Percentiles rank a stretch among this genome's conserved stretches.
Conservation (phyloP, 1,140 invertebrate species). For the Drosophila takahashii region DNA sequence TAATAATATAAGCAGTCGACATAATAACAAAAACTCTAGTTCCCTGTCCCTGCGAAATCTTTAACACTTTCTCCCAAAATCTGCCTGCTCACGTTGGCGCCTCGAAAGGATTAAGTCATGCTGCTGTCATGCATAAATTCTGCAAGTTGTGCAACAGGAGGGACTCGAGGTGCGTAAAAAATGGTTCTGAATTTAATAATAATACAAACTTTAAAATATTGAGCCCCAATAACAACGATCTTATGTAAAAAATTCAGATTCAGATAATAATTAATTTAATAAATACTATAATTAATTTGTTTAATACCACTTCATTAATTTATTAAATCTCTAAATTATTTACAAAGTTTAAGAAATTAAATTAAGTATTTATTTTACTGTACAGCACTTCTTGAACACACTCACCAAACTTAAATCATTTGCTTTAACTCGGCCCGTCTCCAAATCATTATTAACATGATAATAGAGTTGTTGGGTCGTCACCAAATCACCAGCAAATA, state of each 20-base stretch:
- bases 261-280: too few relatives aligned
- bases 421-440: not conserved
- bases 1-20: conserved; percentile 47
- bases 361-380: not conserved
- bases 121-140: conserved; percentile 75
- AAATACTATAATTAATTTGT: too few relatives aligned
- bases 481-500: conserved; percentile 29
- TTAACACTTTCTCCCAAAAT: conserved; percentile 28
- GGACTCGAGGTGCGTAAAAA: not conserved
- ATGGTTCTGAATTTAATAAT: not conserved
- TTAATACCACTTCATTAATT: not conserved
- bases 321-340: not conserved
- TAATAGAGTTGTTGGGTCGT: conserved; percentile 48
- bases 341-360: not conserved
- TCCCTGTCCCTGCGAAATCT: conserved; percentile 21
- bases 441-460: conserved; percentile 10
- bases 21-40: conserved; percentile 42
- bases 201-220: not conserved
- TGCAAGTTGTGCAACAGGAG: conserved; percentile 60
- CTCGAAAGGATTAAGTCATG: conserved; percentile 68
- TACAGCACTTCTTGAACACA: not conserved
- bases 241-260: too few relatives aligned
- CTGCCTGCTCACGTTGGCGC: conserved; percentile 63
- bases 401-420: conserved; percentile 34
- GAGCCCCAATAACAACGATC: too few relatives aligned